These are phyloP conservation scores for Camponotus pennsylvanicus DNA, from an alignment of 1,140 invertebrate genomes.

Conservation along the genomic window DNA sequence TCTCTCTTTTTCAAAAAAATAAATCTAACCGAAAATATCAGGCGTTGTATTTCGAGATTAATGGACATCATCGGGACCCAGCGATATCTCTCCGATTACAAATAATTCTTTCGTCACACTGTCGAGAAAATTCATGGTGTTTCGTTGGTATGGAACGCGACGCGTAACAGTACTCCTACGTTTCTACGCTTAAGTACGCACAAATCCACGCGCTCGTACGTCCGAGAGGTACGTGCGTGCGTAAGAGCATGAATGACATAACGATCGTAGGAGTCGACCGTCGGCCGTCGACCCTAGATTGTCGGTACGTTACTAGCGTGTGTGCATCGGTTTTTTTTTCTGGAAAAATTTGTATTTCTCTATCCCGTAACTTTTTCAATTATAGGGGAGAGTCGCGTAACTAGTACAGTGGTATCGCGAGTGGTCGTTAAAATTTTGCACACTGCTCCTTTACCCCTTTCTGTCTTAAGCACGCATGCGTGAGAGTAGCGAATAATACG, in stretches of 20 bases:
- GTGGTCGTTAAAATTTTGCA: not conserved
- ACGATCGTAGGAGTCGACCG: slow-evolving; percentile 73
- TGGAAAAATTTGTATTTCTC: not conserved
- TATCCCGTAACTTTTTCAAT: not conserved
- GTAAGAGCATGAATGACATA: slow-evolving; percentile 84
- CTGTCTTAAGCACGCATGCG: slow-evolving; percentile 59
- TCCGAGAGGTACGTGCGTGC: slow-evolving; percentile 72
- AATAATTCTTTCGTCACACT: slow-evolving; percentile 16
- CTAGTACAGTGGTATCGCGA: not conserved
- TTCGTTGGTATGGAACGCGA: slow-evolving; percentile 42
- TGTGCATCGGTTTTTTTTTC: not conserved
- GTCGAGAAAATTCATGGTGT: slow-evolving; percentile 61
- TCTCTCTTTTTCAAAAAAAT: not conserved
- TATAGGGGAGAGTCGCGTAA: not conserved
- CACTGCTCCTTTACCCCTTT: not conserved
- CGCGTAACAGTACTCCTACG: slow-evolving; percentile 82
- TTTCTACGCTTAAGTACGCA: slow-evolving; percentile 71
- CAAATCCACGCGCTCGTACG: slow-evolving; percentile 68
- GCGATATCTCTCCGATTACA: slow-evolving; percentile 33
- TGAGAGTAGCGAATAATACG: slow-evolving; percentile 63
- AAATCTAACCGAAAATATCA: not conserved
- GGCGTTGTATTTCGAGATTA: not conserved
- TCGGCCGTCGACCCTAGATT: slow-evolving; percentile 81
- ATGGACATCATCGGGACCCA: not conserved
- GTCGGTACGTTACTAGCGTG: slow-evolving; percentile 60